A percentile compares a stretch with the other conserved stretches of the same genome.
These are phyloP conservation scores for Euzophera pinguis DNA, from an alignment of 2,888 invertebrate genomes.

Conservation along the genomic window DNA sequence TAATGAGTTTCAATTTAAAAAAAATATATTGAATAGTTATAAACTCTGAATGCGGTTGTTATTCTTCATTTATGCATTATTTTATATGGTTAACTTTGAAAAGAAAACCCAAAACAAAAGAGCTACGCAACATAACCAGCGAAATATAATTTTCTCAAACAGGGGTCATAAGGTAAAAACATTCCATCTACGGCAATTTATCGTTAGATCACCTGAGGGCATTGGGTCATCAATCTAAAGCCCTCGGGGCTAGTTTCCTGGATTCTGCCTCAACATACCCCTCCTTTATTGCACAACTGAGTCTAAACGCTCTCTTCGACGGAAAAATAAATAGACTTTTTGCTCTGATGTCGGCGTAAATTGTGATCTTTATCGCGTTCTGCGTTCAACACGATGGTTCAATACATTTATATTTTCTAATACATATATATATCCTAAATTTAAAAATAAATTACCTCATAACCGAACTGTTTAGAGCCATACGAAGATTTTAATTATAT, in stretches of 20 bases:
- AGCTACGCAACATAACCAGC: not conserved
- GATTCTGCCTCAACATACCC: conserved; percentile 42
- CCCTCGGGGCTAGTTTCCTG: conserved; percentile 57
- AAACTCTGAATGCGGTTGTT: too few species aligned
- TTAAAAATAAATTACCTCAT: too few species aligned
- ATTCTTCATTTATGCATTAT: too few species aligned
- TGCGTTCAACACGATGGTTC: too few species aligned
- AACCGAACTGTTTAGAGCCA: too few species aligned
- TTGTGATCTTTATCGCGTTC: conserved; percentile 16
- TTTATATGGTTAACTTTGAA: too few species aligned
- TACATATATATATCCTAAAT: too few species aligned
- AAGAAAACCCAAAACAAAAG: not conserved
- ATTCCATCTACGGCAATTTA: conserved; percentile 34
- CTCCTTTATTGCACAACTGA: conserved; percentile 48
- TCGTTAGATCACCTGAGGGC: conserved; percentile 57
- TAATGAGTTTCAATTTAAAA: too few species aligned
- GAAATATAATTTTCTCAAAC: conserved; percentile 13
- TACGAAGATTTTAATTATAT: too few species aligned
- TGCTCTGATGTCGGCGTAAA: conserved; percentile 12
- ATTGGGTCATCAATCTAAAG: conserved; percentile 62
- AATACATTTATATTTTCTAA: too few species aligned
- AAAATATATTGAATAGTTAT: too few species aligned
- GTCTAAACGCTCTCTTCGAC: conserved; percentile 30
- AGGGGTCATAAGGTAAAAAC: conserved; percentile 33
- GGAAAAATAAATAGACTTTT: conserved; percentile 20